A percentile compares a stretch with the other conserved stretches of the same genome.
phyloP scores from a whole-genome alignment of 2,113 vertebrate genomes.

The Oreocharis arfaki region DNA sequence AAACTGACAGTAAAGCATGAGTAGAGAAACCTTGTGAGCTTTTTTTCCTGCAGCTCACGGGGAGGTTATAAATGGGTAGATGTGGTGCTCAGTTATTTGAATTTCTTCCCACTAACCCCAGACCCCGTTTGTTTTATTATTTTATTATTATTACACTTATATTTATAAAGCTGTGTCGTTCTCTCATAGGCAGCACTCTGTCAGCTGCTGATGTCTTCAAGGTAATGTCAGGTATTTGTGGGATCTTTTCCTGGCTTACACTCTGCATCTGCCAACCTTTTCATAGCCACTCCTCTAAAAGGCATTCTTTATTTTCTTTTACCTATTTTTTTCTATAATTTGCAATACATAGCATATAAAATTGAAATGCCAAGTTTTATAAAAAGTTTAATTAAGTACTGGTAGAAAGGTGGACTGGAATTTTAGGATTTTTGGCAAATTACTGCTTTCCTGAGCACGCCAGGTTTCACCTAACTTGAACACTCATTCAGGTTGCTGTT shows the following conservation, averaged over 20 bases:
- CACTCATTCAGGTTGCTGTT: neutral
- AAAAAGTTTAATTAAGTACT: neutral
- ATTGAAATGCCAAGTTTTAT: neutral
- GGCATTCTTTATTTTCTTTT: neutral
- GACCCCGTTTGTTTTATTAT: neutral
- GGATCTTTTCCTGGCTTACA: neutral
- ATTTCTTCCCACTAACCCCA: neutral
- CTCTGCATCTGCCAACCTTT: neutral
- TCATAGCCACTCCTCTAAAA: neutral
- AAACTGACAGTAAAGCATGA: neutral
- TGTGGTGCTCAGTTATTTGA: neutral
- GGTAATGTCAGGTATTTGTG: neutral
- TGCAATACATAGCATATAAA: neutral
- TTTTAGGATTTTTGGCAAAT: neutral
- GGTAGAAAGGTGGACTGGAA: neutral
- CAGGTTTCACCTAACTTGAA: neutral
- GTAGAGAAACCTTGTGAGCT: neutral
- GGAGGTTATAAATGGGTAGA: neutral
- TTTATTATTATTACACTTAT: neutral
- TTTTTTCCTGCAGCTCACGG: neutral
- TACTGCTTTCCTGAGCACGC: neutral
- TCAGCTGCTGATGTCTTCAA: neutral
- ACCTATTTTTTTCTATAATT: neutral
- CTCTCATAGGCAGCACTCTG: neutral
- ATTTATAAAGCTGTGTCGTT: neutral